A percentile compares a stretch with the other conserved stretches of the same genome.
phyloP scores from a whole-genome alignment of 30 jellyfish, hydroid and myxozoan species.

The Pseudorhiza aurosa region DNA sequence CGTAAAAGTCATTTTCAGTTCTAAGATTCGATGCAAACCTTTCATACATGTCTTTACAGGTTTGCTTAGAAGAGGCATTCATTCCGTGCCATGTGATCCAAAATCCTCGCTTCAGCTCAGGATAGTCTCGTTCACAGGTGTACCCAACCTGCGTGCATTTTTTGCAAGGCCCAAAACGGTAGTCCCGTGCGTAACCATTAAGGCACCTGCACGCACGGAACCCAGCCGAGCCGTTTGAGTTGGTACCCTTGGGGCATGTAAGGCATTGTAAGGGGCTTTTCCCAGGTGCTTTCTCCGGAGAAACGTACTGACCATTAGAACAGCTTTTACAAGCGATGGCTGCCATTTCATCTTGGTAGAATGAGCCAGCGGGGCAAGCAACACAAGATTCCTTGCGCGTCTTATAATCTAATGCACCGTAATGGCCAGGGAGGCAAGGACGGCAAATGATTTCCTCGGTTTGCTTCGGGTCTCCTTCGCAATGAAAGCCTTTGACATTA shows the following conservation, averaged over 20 bases:
- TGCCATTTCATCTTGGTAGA: constrained; percentile 47
- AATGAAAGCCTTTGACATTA: constrained; percentile 16
- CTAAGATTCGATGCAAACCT: background rate
- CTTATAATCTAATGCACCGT: background rate
- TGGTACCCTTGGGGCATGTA: constrained; percentile 52
- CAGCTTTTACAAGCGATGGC: constrained; percentile 34
- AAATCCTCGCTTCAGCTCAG: constrained; percentile 21
- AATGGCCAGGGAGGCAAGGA: constrained; percentile 45
- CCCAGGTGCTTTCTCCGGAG: constrained; percentile 20
- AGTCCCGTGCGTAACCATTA: background rate
- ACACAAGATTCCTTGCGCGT: background rate
- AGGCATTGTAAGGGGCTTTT: constrained; percentile 22
- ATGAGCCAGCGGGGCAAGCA: constrained; percentile 47
- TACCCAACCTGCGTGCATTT: constrained; percentile 17
- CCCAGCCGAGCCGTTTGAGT: constrained; percentile 3
- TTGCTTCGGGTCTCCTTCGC: background rate
- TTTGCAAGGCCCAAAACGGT: constrained; percentile 29
- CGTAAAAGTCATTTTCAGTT: background rate
- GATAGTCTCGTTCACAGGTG: constrained; percentile 31
- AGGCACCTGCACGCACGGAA: background rate
- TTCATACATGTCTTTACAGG: background rate
- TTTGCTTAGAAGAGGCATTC: background rate
- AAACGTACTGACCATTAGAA: constrained; percentile 40
- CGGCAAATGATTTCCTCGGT: background rate
- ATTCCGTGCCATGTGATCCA: constrained; percentile 37